Conservation (phyloP, 1,140 invertebrate genomes). For the Caenorhabditis latens region DNA sequence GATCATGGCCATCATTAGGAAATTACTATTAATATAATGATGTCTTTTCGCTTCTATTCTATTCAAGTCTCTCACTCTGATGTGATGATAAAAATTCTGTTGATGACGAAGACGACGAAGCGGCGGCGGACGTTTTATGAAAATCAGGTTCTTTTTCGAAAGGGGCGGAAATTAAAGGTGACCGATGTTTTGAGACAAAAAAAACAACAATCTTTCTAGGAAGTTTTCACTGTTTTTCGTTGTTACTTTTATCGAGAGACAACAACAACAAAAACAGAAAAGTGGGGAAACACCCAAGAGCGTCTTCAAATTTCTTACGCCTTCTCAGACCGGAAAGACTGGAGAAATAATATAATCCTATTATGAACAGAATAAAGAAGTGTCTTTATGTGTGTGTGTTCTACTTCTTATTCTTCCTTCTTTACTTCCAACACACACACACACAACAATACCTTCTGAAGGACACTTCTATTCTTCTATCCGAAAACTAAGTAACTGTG, state of each 20-base stretch:
- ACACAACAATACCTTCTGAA: background rate
- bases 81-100: slow-evolving; percentile 13
- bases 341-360: background rate
- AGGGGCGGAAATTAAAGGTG: slow-evolving; percentile 2
- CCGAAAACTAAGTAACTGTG: background rate
- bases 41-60: background rate
- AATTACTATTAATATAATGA: slow-evolving; percentile 50
- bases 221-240: background rate
- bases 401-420: background rate
- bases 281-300: background rate
- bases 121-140: slow-evolving; percentile 36
- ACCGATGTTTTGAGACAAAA: background rate
- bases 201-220: background rate
- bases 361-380: background rate
- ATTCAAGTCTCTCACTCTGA: background rate
- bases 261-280: slow-evolving; percentile 8
- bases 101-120: slow-evolving; percentile 15
- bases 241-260: background rate
- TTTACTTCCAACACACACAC: background rate
- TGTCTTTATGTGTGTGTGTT: background rate
- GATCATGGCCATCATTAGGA: slow-evolving; percentile 38
- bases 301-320: background rate
- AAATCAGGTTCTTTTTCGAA: slow-evolving; percentile 51
- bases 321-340: too few species aligned
- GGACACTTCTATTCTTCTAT: background rate